phyloP scores from a whole-genome alignment of 2,113 vertebrate genomes.

The Silurus asotus region DNA sequence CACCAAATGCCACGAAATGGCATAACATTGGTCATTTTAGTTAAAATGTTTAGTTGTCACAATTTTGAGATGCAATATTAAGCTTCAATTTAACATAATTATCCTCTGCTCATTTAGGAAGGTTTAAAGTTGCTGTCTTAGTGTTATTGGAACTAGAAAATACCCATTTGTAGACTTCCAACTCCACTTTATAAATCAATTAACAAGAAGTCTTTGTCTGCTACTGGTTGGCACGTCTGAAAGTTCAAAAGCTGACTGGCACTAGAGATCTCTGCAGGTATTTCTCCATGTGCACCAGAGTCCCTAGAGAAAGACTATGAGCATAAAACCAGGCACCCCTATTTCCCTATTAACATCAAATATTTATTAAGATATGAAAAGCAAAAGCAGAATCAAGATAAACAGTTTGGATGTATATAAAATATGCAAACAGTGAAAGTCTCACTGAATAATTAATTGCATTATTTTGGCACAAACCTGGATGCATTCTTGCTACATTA shows the following conservation, averaged over 20 bases:
- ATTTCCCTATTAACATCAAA: background rate
- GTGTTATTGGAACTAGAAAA: background rate
- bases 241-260: background rate
- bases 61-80: background rate
- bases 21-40: background rate
- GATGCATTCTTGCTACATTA: background rate
- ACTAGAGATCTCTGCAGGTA: background rate
- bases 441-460: background rate
- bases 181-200: background rate
- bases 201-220: background rate
- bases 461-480: background rate
- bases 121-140: background rate
- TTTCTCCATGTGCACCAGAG: background rate
- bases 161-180: background rate
- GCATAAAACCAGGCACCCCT: background rate
- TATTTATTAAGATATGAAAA: background rate
- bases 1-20: background rate
- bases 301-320: background rate
- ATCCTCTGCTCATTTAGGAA: background rate
- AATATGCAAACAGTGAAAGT: background rate
- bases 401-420: background rate
- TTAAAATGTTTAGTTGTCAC: background rate
- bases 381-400: background rate
- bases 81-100: background rate
- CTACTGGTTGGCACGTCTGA: background rate